Percentiles rank a stretch among this genome's conserved stretches.
phyloP scores from a whole-genome alignment of 2,888 invertebrate genomes.

The Tortrix viridana region DNA sequence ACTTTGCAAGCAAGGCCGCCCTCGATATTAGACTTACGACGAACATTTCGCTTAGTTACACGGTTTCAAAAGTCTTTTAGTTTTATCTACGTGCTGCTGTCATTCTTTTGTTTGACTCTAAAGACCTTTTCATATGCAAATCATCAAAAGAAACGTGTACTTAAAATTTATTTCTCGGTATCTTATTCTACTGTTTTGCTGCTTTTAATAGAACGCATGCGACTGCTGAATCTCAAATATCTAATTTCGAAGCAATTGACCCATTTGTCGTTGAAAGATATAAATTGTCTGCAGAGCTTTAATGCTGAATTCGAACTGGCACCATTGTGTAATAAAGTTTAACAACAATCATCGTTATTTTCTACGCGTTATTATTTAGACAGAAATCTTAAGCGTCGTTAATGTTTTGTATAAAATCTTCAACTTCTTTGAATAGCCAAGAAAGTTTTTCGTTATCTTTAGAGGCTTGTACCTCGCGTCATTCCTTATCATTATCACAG shows the following conservation, averaged over 20 bases:
- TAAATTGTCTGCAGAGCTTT: constrained; percentile 19
- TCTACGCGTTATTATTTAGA: constrained; percentile 14
- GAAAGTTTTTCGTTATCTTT: constrained; percentile 27
- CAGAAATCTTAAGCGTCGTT: background rate
- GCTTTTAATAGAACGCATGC: constrained; percentile 28
- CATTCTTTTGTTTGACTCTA: constrained; percentile 26
- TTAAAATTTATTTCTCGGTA: constrained; percentile 11
- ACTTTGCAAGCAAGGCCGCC: constrained; percentile 74
- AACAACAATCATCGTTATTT: constrained; percentile 14
- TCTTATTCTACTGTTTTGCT: constrained; percentile 18
- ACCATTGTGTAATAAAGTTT: constrained; percentile 1
- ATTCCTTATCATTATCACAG: constrained; percentile 49
- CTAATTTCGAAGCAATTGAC: constrained; percentile 37
- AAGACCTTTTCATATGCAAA: constrained; percentile 30
- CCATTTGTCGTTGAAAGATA: constrained; percentile 29
- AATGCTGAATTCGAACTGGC: background rate
- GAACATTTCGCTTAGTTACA: constrained; percentile 32
- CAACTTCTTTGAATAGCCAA: background rate
- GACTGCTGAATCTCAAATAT: constrained; percentile 30
- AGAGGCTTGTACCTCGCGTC: constrained; percentile 29
- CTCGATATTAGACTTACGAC: constrained; percentile 34
- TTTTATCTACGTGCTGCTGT: constrained; percentile 24
- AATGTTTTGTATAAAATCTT: constrained; percentile 3
- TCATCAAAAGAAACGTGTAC: constrained; percentile 15
- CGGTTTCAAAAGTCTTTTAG: constrained; percentile 10